A percentile compares a stretch with the other conserved stretches of the same genome.
These are phyloP conservation scores for Ypsolopha scabrella DNA, from an alignment of 2,888 invertebrate genomes.

Conservation along the genomic window DNA sequence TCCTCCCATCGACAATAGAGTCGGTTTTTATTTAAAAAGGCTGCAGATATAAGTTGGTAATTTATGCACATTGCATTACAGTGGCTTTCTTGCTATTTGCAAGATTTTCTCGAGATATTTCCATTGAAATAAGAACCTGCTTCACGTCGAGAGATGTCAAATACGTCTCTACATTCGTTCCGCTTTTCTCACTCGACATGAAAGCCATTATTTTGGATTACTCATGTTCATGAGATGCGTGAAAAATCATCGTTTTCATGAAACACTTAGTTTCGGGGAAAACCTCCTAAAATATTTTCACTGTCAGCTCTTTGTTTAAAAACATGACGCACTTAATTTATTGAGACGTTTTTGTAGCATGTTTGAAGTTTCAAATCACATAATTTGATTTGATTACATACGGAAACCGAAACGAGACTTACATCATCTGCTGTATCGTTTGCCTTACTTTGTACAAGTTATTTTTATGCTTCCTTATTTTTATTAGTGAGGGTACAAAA, in stretches of 20 bases:
- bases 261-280: neutral
- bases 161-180: too few species aligned
- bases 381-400: too few species aligned
- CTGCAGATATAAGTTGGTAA: neutral
- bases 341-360: too few species aligned
- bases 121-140: neutral
- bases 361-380: too few species aligned
- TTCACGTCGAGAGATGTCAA: too few species aligned
- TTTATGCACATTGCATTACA: neutral
- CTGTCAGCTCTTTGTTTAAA: neutral
- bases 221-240: neutral
- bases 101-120: conserved; percentile 1
- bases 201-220: too few species aligned
- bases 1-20: neutral
- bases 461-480: neutral
- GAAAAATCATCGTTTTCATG: neutral
- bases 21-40: neutral
- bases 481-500: neutral
- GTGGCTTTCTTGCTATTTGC: neutral
- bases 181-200: too few species aligned
- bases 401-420: too few species aligned
- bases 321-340: neutral
- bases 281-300: neutral
- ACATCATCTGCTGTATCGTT: neutral
- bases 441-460: neutral